Evolutionary conservation across 2,797 vertebrate species (phyloP).

Genomic region (Nyctibius grandis): DNA sequence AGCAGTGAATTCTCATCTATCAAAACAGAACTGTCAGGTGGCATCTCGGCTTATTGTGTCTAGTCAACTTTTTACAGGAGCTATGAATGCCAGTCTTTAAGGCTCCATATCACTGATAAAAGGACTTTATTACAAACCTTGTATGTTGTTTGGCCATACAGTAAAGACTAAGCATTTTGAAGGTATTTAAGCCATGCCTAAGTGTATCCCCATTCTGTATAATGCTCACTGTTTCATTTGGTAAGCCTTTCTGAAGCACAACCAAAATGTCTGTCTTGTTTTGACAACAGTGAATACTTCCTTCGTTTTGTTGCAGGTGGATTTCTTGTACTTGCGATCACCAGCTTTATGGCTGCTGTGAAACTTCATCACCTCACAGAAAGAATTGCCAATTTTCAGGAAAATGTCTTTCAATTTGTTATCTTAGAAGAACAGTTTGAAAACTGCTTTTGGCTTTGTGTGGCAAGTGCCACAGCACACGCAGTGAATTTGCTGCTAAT

Average conservation of each 20-base stretch:
- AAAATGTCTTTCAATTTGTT: conserved; percentile 85
- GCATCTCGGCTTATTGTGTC: not conserved
- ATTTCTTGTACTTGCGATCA: conserved; percentile 76
- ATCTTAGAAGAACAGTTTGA: conserved; percentile 86
- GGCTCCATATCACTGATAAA: not conserved
- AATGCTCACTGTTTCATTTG: not conserved
- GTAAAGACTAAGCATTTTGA: not conserved
- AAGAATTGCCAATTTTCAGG: conserved; percentile 87
- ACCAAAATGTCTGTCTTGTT: not conserved
- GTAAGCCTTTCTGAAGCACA: not conserved
- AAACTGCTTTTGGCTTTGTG: conserved; percentile 91
- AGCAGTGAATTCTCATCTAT: not conserved
- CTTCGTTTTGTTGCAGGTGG: conserved; percentile 73
- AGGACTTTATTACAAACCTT: not conserved
- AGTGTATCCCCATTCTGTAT: not conserved
- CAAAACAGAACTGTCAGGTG: not conserved
- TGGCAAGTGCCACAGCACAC: conserved; percentile 84
- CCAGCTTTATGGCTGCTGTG: conserved; percentile 84
- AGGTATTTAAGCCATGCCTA: not conserved
- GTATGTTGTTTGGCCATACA: not conserved
- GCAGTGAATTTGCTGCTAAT: conserved; percentile 85
- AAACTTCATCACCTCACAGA: conserved; percentile 84
- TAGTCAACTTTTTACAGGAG: not conserved
- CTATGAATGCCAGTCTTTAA: not conserved
- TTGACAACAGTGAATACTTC: not conserved